Conservation (phyloP, 2,797 vertebrate genomes). For the Arctocebus calabarensis region DNA sequence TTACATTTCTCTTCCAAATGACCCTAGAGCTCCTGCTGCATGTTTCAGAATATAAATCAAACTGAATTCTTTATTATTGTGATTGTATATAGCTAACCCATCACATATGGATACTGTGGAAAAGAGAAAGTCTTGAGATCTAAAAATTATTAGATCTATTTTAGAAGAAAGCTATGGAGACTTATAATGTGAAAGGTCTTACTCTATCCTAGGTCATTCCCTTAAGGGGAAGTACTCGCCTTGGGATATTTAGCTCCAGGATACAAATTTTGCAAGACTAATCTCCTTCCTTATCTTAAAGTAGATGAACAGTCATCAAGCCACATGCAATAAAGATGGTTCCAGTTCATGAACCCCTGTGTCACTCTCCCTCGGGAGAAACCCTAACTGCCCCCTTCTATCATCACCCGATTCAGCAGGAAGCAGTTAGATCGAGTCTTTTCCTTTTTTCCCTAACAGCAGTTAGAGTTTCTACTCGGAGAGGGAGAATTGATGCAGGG, state of each 20-base stretch:
- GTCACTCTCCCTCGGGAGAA: too few relatives aligned
- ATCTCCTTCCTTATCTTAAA: not conserved
- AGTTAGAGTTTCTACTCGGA: too few relatives aligned
- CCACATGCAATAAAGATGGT: too few relatives aligned
- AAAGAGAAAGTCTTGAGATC: not conserved
- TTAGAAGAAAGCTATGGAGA: not conserved
- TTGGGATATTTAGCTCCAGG: not conserved
- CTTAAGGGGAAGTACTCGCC: not conserved
- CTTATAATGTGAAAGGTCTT: not conserved
- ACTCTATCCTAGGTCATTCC: not conserved
- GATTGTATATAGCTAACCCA: not conserved
- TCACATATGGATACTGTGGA: not conserved
- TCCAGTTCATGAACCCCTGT: too few relatives aligned
- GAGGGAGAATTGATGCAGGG: too few relatives aligned
- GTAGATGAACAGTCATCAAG: not conserved
- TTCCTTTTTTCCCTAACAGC: too few relatives aligned
- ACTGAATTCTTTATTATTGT: not conserved
- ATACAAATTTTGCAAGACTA: not conserved
- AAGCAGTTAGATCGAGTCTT: too few relatives aligned
- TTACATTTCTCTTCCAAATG: constrained; percentile 38
- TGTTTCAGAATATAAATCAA: constrained; percentile 39
- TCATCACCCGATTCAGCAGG: too few relatives aligned
- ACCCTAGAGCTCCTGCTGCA: not conserved
- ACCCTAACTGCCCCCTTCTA: too few relatives aligned
- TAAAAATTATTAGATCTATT: not conserved